phyloP scores from a whole-genome alignment of 1,140 invertebrate species.

The Macrobrachium rosenbergii region DNA sequence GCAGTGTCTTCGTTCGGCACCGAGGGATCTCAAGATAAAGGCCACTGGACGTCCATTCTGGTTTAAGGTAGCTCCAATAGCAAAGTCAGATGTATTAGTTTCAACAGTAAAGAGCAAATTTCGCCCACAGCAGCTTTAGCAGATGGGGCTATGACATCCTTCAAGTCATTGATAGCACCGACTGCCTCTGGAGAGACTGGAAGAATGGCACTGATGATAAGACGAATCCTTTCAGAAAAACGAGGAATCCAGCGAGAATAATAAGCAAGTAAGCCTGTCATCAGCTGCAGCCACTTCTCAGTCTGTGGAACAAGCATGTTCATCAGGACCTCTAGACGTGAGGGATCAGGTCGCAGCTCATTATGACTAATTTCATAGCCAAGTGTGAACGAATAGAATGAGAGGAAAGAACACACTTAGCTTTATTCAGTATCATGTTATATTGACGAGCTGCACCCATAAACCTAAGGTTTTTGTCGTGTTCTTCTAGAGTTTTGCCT shows the following conservation, averaged over 20 bases:
- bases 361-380: slow-evolving; percentile 33
- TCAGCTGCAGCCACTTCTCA: slow-evolving; percentile 8
- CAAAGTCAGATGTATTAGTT: slow-evolving; percentile 59
- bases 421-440: not conserved
- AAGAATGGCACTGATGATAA: slow-evolving; percentile 17
- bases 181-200: too few species aligned
- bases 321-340: slow-evolving; percentile 28
- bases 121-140: too few species aligned
- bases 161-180: slow-evolving; percentile 29
- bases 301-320: slow-evolving; percentile 39
- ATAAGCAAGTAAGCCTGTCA: slow-evolving; percentile 44
- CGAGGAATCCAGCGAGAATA: slow-evolving; percentile 9
- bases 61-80: slow-evolving; percentile 61
- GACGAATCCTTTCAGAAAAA: slow-evolving; percentile 18
- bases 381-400: not conserved
- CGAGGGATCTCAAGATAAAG: too few species aligned
- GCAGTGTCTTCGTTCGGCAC: too few species aligned
- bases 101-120: slow-evolving; percentile 23
- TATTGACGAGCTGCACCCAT: not conserved
- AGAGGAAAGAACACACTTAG: too few species aligned
- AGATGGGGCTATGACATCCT: not conserved
- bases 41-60: too few species aligned
- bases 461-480: slow-evolving; percentile 31
- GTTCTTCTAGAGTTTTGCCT: slow-evolving; percentile 35
- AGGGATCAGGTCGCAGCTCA: slow-evolving; percentile 48